phyloP scores from a whole-genome alignment of 2,888 invertebrate genomes.

The Parnassius mnemosyne region DNA sequence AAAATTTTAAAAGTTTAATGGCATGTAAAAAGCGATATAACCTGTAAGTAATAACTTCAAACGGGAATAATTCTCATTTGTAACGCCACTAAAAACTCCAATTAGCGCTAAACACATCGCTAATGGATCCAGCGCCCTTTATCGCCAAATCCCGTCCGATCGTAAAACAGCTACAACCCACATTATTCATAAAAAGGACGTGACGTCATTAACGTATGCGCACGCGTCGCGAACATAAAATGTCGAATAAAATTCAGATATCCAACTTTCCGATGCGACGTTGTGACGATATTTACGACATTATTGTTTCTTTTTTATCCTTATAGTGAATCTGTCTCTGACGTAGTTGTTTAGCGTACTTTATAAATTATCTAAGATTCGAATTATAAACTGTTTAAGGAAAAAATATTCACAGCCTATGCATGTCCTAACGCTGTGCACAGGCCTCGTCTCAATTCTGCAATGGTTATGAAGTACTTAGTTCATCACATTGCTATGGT shows the following conservation, averaged over 20 bases:
- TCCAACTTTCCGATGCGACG: constrained; percentile 22
- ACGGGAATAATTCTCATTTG: constrained; percentile 38
- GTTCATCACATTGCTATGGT: too few relatives aligned
- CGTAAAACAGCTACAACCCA: constrained; percentile 56
- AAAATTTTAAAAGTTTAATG: constrained; percentile 3
- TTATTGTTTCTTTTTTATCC: constrained; percentile 35
- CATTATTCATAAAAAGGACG: constrained; percentile 42
- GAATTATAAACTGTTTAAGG: too few relatives aligned
- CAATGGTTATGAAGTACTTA: too few relatives aligned
- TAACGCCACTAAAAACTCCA: constrained; percentile 54
- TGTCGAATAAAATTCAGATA: constrained; percentile 37
- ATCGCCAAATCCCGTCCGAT: constrained; percentile 48
- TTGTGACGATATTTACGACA: constrained; percentile 38
- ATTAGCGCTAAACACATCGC: constrained; percentile 65
- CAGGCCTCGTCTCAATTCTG: too few relatives aligned
- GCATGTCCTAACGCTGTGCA: too few relatives aligned
- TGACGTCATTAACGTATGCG: constrained; percentile 56
- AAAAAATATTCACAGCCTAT: too few relatives aligned
- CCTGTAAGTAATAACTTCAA: constrained; percentile 22
- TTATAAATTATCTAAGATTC: neutral
- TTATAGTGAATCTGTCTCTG: constrained; percentile 2
- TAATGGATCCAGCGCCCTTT: constrained; percentile 54
- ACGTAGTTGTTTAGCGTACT: neutral
- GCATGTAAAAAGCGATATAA: constrained; percentile 21
- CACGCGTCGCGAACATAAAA: constrained; percentile 60